Conservation (phyloP, 2,888 invertebrate genomes). For the Geotrupes spiniger region DNA sequence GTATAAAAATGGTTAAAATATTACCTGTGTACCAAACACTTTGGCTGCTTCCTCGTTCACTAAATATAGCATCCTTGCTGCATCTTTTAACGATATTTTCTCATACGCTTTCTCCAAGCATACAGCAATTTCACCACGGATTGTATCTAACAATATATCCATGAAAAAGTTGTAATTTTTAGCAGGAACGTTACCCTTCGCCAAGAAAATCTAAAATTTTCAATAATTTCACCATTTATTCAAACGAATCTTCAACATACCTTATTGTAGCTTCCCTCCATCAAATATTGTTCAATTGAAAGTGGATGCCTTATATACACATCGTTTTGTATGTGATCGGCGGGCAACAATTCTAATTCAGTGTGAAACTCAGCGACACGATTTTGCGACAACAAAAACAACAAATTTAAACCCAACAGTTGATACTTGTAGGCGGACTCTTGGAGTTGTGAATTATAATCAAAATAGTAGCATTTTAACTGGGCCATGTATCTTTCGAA, state of each 20-base stretch:
- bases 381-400: constrained; percentile 92
- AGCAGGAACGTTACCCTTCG: constrained; percentile 94
- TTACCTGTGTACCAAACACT: constrained; percentile 76
- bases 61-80: constrained; percentile 85
- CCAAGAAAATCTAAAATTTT: constrained; percentile 70
- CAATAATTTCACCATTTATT: neutral
- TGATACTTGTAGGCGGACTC: constrained; percentile 95
- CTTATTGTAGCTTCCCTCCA: constrained; percentile 99
- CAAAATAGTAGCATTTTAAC: constrained; percentile 95
- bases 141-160: constrained; percentile 92
- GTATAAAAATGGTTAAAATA: constrained; percentile 17
- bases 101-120: constrained; percentile 97
- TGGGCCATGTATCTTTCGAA: constrained; percentile 98
- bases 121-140: constrained; percentile 92
- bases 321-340: constrained; percentile 88
- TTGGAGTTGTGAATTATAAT: constrained; percentile 75
- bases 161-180: constrained; percentile 95
- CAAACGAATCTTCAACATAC: constrained; percentile 46
- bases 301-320: constrained; percentile 93
- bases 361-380: constrained; percentile 98
- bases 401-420: constrained; percentile 87
- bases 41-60: constrained; percentile 73
- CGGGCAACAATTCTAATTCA: constrained; percentile 88
- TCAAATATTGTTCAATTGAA: constrained; percentile 94
- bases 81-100: constrained; percentile 81